Evolutionary conservation across 2,797 vertebrate species (phyloP), one percentile per base, ranked within the genome.

Genomic region (Sebastes hubbsi): DNA sequence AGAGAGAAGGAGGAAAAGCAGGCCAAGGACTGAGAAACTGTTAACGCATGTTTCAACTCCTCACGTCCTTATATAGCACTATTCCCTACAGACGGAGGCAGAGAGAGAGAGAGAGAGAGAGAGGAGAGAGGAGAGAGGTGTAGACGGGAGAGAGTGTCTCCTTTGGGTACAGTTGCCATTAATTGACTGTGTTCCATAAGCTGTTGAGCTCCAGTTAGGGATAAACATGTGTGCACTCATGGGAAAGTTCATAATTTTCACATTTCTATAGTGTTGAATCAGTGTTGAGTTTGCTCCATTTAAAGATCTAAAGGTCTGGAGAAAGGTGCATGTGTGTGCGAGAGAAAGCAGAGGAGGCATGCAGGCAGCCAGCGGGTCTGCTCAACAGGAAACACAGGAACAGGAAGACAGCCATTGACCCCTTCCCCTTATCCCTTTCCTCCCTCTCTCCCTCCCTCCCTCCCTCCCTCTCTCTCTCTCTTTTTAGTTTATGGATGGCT

Each of bases 401-500:
- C 90, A 94, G 93, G 92, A 94, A 94, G 78, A 75, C 84, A 69
- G 88, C 88, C 88, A 92, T 93, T 93, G 92, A 94, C 91, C 92
- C 84, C 84, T 80, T 88, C 79, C 83, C 85, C 75, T 73, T 25
- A 8, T 52, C 32, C 42, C 42, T 16, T 46, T 6, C 42, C 42
- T 32, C 18, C 29, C 32, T 38, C 66, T 80, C 79, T 56, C 70
- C 75, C 68, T 46, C 42, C 42, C 42, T 46, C 42, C 42, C 42
- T 46, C 25, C 3, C 25, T 25, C 25, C 29, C 30, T 34, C 32
- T 74, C 68, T 58, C 52, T 10, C 75, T 56, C 25, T 79, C 83
- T 89, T 86, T 89, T 68, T 80, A 83, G 66, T 81, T 54, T 36
- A 72, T 82, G 88, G 92, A 95, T 95, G 72, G 90, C 80, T 94